Conservation (phyloP, 2,888 invertebrate genomes). For the Eurytoma adleriae region DNA sequence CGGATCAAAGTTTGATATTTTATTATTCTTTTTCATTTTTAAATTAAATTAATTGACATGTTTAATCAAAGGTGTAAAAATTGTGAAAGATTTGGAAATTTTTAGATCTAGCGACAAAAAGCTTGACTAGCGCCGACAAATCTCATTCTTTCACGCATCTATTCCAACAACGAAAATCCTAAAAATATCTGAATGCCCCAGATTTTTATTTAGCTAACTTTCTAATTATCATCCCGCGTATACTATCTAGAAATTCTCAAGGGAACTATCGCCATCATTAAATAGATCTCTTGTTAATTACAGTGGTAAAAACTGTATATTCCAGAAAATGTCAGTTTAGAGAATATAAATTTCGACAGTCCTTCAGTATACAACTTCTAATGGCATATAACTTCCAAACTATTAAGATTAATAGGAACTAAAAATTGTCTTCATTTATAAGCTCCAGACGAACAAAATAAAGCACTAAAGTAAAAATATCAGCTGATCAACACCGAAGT, state of each 20-base stretch:
- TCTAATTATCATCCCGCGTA: conserved; percentile 46
- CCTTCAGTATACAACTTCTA: too few species aligned
- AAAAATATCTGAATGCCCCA: conserved; percentile 55
- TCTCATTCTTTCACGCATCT: conserved; percentile 43
- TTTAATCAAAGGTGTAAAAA: background rate
- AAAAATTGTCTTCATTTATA: background rate
- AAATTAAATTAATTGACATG: background rate
- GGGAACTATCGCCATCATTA: conserved; percentile 17
- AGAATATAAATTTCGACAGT: too few species aligned
- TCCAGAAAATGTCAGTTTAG: background rate
- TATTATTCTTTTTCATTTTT: too few species aligned
- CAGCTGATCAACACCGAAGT: background rate
- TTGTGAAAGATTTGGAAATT: conserved; percentile 13
- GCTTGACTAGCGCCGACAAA: conserved; percentile 33
- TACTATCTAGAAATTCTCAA: conserved; percentile 33
- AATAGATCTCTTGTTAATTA: conserved; percentile 7
- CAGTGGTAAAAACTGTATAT: background rate
- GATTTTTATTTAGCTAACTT: conserved; percentile 51
- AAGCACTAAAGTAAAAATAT: background rate
- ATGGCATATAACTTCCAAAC: too few species aligned
- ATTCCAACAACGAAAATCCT: conserved; percentile 36
- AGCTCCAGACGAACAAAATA: background rate
- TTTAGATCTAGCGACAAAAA: conserved; percentile 23
- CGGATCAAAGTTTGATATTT: too few species aligned
- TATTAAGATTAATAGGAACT: too few species aligned